Evolutionary conservation across 2,797 vertebrate species (phyloP).

Genomic region (Sebastiscus albofasciatus): DNA sequence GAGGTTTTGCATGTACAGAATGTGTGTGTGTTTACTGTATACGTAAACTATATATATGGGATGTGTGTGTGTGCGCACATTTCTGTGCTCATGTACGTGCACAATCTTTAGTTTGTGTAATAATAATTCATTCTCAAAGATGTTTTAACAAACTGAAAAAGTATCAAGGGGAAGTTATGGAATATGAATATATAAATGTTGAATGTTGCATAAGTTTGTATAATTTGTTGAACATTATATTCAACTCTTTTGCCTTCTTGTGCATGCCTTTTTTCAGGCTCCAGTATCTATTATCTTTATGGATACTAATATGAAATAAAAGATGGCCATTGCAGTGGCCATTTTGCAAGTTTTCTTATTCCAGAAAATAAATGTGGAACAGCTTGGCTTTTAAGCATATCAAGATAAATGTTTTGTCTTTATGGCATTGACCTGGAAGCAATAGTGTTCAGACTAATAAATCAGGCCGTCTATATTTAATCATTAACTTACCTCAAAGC

Average conservation of each 20-base stretch:
- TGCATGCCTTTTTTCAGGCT: conserved; percentile 15
- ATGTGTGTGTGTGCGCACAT: not conserved
- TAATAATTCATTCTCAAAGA: not conserved
- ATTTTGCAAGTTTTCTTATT: conserved; percentile 76
- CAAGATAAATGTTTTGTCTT: conserved; percentile 99
- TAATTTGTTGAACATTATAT: conserved; percentile 27
- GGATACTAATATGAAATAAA: conserved; percentile 69
- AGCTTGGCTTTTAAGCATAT: conserved; percentile 96
- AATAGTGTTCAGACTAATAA: conserved; percentile 99
- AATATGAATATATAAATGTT: conserved; percentile 23
- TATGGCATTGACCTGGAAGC: conserved; percentile 99
- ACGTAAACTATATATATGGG: not conserved
- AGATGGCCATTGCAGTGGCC: conserved; percentile 70
- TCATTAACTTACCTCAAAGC: conserved; percentile 99
- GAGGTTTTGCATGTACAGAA: not conserved
- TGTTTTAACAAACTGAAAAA: not conserved
- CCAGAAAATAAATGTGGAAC: conserved; percentile 88
- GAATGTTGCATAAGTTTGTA: conserved; percentile 20
- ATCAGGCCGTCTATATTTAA: conserved; percentile 99
- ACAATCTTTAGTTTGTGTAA: not conserved
- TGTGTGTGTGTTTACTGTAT: not conserved
- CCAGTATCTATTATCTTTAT: conserved; percentile 60
- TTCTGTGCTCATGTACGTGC: not conserved
- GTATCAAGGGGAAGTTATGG: not conserved
- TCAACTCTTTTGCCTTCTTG: not conserved